Conservation (phyloP, 2,113 vertebrate species). For the Corydoras sp. region DNA sequence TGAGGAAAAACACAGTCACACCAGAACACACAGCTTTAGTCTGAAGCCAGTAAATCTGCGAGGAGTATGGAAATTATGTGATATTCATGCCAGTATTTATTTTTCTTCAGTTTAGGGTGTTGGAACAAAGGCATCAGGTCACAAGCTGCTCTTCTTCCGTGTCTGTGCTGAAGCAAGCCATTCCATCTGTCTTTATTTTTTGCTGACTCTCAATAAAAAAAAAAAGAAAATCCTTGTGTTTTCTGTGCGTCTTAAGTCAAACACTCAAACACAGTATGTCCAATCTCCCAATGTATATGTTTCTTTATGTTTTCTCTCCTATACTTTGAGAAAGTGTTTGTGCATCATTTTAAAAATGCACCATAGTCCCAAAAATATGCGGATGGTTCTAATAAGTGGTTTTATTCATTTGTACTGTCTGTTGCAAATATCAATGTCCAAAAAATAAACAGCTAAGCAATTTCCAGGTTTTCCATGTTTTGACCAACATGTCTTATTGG, state of each 20-base stretch:
- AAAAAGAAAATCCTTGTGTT: constrained; percentile 8
- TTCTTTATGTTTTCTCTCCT: no score
- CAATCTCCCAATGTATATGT: not conserved
- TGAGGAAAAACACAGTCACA: not conserved
- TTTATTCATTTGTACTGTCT: no score
- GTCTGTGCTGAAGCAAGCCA: constrained; percentile 2
- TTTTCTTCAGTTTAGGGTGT: constrained; percentile 4
- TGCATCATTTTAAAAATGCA: no score
- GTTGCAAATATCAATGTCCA: no score
- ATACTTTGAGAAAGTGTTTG: no score
- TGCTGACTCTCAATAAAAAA: not conserved
- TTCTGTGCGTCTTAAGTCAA: not conserved
- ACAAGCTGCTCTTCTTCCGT: constrained; percentile 23
- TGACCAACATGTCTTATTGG: no score
- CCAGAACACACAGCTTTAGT: not conserved
- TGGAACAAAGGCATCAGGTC: constrained; percentile 18
- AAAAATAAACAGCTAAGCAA: no score
- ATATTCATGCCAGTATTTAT: not conserved
- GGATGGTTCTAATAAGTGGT: no score
- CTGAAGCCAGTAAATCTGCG: not conserved
- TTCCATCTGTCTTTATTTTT: constrained; percentile 13
- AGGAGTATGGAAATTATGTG: constrained; percentile 3
- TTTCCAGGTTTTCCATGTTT: no score
- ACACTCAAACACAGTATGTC: no score
- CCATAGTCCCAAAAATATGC: no score